Conservation (phyloP, 1,140 invertebrate genomes). For the Drosophila subobscura region DNA sequence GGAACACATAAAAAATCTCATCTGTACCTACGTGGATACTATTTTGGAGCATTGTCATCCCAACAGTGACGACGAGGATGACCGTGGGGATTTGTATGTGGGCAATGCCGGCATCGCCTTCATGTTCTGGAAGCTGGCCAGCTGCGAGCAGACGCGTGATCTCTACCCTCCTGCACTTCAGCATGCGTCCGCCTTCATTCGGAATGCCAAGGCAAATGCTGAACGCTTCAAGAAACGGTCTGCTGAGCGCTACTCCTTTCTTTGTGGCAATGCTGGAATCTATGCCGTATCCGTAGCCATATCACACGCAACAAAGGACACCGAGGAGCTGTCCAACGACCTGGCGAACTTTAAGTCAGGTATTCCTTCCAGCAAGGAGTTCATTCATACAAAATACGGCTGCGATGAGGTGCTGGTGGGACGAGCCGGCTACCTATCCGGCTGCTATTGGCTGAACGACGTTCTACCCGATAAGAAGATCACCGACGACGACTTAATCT, state of each 20-base stretch:
- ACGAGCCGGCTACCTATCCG: slow-evolving; percentile 90
- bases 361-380: slow-evolving; percentile 84
- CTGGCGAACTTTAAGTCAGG: slow-evolving; percentile 83
- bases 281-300: slow-evolving; percentile 86
- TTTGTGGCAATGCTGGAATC: slow-evolving; percentile 87
- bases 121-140: slow-evolving; percentile 85
- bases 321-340: slow-evolving; percentile 84
- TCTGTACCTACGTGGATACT: slow-evolving; percentile 81
- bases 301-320: slow-evolving; percentile 64
- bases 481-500: slow-evolving; percentile 85
- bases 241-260: slow-evolving; percentile 84
- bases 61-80: slow-evolving; percentile 72
- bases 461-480: slow-evolving; percentile 85
- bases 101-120: slow-evolving; percentile 85
- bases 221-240: slow-evolving; percentile 75
- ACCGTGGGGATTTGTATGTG: slow-evolving; percentile 85
- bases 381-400: slow-evolving; percentile 86
- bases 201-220: slow-evolving; percentile 83
- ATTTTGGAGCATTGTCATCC: slow-evolving; percentile 77
- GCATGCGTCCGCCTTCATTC: slow-evolving; percentile 83
- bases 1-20: slow-evolving; percentile 78
- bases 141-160: slow-evolving; percentile 77
- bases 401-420: slow-evolving; percentile 94
- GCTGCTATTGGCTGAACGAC: slow-evolving; percentile 89
- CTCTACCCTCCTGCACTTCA: slow-evolving; percentile 78